Percentiles rank a stretch among this genome's conserved stretches.
Evolutionary conservation across 2,113 vertebrate genomes (phyloP).

Genomic region (Melozone crissalis): DNA sequence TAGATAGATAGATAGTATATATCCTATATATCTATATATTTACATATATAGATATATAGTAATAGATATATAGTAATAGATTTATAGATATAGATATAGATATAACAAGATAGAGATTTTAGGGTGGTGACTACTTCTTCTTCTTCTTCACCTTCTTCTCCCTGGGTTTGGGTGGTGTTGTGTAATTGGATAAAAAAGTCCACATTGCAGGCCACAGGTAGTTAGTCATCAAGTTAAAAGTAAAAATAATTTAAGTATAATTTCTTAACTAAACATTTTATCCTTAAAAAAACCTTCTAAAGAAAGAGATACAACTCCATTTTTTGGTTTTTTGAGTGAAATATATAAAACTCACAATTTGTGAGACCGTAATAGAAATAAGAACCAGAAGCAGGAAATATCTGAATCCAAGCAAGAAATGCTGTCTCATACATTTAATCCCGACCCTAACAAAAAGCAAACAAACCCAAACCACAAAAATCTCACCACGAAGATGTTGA

Average conservation of each 20-base stretch:
- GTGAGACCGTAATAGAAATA: not conserved
- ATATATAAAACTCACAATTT: not conserved
- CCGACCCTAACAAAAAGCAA: not conserved
- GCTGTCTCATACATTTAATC: not conserved
- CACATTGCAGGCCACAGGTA: not conserved
- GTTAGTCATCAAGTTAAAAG: not conserved
- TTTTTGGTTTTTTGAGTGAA: not conserved
- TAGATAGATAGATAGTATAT: too few relatives aligned
- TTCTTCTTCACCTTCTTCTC: not conserved
- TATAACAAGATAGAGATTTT: not conserved
- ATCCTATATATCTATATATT: too few relatives aligned
- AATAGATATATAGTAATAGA: too few relatives aligned
- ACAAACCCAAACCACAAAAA: too few relatives aligned
- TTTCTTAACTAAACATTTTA: not conserved
- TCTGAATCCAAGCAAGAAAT: not conserved
- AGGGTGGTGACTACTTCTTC: not conserved
- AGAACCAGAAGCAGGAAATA: too few relatives aligned
- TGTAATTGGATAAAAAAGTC: not conserved
- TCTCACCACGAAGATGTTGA: not conserved
- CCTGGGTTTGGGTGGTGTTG: not conserved
- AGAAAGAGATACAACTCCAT: not conserved
- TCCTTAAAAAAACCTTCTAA: not conserved
- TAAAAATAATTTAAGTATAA: not conserved
- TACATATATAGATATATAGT: too few relatives aligned
- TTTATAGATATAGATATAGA: too few relatives aligned